Percentiles rank a stretch among this genome's conserved stretches.
phyloP scores from a whole-genome alignment of 2,797 vertebrate genomes.

The Schizothorax lantsangensis region DNA sequence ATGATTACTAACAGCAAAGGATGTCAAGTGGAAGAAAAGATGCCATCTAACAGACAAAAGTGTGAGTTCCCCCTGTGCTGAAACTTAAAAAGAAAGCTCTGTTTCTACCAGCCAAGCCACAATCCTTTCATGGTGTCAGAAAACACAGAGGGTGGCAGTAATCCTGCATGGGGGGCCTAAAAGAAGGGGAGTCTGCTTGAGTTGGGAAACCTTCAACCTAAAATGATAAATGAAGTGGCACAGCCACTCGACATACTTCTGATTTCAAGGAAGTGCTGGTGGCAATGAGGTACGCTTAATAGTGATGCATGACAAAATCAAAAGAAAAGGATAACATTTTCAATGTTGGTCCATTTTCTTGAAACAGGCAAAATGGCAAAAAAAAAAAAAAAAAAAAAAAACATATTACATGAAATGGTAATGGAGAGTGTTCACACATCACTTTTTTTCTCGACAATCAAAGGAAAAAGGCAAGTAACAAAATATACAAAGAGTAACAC shows the following conservation, averaged over 20 bases:
- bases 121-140: constrained; percentile 13
- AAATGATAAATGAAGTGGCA: constrained; percentile 38
- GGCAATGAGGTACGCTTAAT: constrained; percentile 20
- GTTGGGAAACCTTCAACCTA: neutral
- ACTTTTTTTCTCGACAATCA: neutral
- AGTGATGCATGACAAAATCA: neutral
- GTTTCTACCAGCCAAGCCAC: neutral
- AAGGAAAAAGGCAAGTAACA: neutral
- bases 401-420: constrained; percentile 38
- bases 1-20: constrained; percentile 14
- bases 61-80: constrained; percentile 4
- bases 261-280: constrained; percentile 15
- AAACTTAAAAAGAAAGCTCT: constrained; percentile 16
- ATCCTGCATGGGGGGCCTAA: constrained; percentile 22
- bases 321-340: constrained; percentile 46
- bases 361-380: constrained; percentile 26
- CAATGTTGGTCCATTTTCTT: constrained; percentile 29
- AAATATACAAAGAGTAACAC: neutral
- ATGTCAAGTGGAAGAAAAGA: constrained; percentile 22
- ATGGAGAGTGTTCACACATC: neutral
- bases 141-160: constrained; percentile 23
- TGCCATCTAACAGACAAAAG: neutral
- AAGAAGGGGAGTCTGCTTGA: constrained; percentile 6
- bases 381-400: constrained; percentile 5
- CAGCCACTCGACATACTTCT: constrained; percentile 33